These are phyloP conservation scores for Coendou prehensilis DNA, from an alignment of 2,797 vertebrate species.

Conservation along the genomic window DNA sequence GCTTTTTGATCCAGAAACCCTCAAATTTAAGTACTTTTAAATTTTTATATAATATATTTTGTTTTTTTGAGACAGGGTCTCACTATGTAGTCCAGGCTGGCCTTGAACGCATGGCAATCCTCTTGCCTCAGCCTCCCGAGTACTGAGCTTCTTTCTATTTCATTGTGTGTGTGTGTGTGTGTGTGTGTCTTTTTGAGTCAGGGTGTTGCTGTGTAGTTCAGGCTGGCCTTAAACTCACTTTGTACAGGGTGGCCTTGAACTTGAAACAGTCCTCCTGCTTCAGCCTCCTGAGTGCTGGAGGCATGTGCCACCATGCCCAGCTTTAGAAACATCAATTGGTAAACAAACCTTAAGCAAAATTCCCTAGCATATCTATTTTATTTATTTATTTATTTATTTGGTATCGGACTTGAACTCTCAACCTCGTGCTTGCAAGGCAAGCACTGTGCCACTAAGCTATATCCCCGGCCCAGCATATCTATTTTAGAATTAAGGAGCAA, in stretches of 20 bases:
- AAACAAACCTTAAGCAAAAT: neutral
- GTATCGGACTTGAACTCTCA: too few species aligned
- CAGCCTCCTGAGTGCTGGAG: neutral
- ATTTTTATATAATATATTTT: neutral
- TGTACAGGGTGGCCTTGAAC: neutral
- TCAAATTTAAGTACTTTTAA: neutral
- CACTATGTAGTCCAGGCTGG: neutral
- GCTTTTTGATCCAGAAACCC: neutral
- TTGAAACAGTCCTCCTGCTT: neutral
- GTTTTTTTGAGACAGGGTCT: neutral
- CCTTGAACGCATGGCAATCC: neutral
- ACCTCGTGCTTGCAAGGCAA: too few species aligned
- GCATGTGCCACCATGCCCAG: too few species aligned
- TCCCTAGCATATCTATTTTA: neutral
- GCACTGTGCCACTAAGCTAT: too few species aligned
- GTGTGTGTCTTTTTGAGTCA: neutral
- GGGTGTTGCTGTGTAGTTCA: neutral
- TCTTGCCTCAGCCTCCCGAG: too few species aligned
- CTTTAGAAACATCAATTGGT: neutral
- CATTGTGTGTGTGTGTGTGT: too few species aligned
- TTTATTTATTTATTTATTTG: too few species aligned
- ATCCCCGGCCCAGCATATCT: neutral
- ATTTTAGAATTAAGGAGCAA: neutral
- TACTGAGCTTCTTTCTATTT: too few species aligned
- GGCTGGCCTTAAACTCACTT: neutral